A percentile compares a stretch with the other conserved stretches of the same genome.
Evolutionary conservation across 30 jellyfish, hydroid and myxozoan genomes (phyloP).

Genomic region (Mastigias papua): DNA sequence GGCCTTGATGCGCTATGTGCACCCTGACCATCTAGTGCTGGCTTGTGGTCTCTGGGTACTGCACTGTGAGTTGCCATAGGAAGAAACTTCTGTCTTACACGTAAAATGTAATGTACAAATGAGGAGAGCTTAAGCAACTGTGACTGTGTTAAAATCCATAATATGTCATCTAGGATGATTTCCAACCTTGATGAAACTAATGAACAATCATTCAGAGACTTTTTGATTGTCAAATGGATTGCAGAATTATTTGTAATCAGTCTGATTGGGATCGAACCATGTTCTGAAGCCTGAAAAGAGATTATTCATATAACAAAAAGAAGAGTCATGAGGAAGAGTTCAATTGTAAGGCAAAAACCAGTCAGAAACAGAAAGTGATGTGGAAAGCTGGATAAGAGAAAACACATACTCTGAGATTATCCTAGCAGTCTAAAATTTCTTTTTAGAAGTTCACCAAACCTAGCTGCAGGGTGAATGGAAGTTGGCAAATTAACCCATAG

Average conservation of each 20-base stretch:
- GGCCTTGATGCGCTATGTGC: not conserved
- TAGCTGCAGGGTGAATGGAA: too few relatives aligned
- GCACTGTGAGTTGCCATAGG: conserved; percentile 89
- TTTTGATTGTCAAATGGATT: conserved; percentile 85
- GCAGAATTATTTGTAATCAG: conserved; percentile 93
- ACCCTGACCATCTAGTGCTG: conserved; percentile 20
- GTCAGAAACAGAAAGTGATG: too few relatives aligned
- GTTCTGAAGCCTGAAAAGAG: conserved; percentile 70
- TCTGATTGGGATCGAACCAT: conserved; percentile 93
- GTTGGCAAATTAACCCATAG: too few relatives aligned
- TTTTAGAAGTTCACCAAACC: too few relatives aligned
- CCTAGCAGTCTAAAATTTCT: too few relatives aligned
- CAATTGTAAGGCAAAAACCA: too few relatives aligned
- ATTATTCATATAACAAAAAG: too few relatives aligned
- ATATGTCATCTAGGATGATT: conserved; percentile 87
- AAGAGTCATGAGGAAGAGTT: too few relatives aligned
- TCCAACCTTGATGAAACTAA: conserved; percentile 92
- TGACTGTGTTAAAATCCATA: conserved; percentile 93
- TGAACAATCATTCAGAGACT: conserved; percentile 82
- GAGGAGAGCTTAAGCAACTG: conserved; percentile 92
- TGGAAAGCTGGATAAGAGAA: too few relatives aligned
- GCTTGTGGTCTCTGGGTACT: conserved; percentile 48
- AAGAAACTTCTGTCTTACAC: conserved; percentile 75
- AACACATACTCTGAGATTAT: too few relatives aligned
- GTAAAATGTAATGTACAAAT: conserved; percentile 84